Conservation (phyloP, 2,888 invertebrate species). For the Bugulina stolonifera region DNA sequence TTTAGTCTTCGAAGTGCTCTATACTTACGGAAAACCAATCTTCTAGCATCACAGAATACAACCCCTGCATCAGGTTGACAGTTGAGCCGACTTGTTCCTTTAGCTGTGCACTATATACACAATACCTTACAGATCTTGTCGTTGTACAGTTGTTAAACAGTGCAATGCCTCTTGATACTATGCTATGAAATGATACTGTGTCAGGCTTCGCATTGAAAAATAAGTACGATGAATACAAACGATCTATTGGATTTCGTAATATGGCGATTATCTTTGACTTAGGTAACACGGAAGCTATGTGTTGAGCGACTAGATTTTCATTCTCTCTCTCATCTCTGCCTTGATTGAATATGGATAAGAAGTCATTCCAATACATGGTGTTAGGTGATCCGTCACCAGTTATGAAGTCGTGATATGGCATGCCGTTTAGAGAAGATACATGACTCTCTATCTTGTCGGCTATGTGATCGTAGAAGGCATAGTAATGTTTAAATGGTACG, state of each 20-base stretch:
- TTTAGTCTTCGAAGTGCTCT: too few relatives aligned
- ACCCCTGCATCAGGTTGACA: constrained; percentile 15
- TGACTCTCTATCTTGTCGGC: neutral
- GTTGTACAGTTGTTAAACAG: neutral
- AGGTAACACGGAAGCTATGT: constrained; percentile 13
- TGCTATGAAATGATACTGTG: neutral
- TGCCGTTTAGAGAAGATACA: neutral
- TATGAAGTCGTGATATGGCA: neutral
- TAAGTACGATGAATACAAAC: constrained; percentile 10
- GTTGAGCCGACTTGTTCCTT: constrained; percentile 1
- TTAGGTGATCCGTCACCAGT: constrained; percentile 15
- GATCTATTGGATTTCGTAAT: neutral
- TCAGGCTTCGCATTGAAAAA: neutral
- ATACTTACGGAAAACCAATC: constrained; percentile 10
- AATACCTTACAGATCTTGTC: neutral
- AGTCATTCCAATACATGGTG: constrained; percentile 26
- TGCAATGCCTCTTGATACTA: neutral
- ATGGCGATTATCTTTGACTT: neutral
- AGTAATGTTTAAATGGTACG: constrained; percentile 23
- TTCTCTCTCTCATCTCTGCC: too few relatives aligned
- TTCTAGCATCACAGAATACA: constrained; percentile 2
- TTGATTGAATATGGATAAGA: neutral
- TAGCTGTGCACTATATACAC: neutral
- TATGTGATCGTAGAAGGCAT: neutral
- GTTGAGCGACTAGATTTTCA: neutral